phyloP scores from a whole-genome alignment of 1,140 invertebrate genomes.

The Magallana gigas region DNA sequence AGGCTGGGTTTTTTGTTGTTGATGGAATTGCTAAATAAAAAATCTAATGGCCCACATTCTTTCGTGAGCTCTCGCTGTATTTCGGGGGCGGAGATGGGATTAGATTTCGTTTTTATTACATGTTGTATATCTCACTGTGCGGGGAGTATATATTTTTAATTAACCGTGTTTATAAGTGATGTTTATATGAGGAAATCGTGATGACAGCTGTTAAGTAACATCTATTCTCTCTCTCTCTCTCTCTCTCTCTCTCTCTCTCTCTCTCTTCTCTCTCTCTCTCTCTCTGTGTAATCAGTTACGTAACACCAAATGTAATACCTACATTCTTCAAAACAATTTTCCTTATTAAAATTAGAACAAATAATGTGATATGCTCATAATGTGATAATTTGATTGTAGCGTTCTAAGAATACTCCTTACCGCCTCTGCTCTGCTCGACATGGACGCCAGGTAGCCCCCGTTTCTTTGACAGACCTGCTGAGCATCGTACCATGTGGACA shows the following conservation, averaged over 20 bases:
- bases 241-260: too few species aligned
- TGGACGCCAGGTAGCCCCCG: slow-evolving; percentile 56
- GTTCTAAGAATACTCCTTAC: slow-evolving; percentile 22
- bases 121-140: not conserved
- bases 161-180: slow-evolving; percentile 2
- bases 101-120: not conserved
- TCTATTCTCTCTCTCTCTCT: not conserved
- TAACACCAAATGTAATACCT: too few species aligned
- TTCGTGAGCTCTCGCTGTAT: not conserved
- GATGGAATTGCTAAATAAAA: too few species aligned
- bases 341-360: too few species aligned
- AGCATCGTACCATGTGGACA: slow-evolving; percentile 55
- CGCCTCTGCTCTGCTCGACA: slow-evolving; percentile 52
- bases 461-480: slow-evolving; percentile 46
- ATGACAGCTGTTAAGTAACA: not conserved
- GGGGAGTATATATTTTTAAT: slow-evolving; percentile 9
- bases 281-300: too few species aligned
- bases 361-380: too few species aligned
- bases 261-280: too few species aligned
- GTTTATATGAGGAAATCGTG: slow-evolving; percentile 19
- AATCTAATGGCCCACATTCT: not conserved
- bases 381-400: too few species aligned
- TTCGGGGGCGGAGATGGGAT: not conserved
- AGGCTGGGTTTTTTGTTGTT: too few species aligned
- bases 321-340: too few species aligned